phyloP scores from a whole-genome alignment of 1,140 invertebrate genomes.

The Dreissena polymorpha region DNA sequence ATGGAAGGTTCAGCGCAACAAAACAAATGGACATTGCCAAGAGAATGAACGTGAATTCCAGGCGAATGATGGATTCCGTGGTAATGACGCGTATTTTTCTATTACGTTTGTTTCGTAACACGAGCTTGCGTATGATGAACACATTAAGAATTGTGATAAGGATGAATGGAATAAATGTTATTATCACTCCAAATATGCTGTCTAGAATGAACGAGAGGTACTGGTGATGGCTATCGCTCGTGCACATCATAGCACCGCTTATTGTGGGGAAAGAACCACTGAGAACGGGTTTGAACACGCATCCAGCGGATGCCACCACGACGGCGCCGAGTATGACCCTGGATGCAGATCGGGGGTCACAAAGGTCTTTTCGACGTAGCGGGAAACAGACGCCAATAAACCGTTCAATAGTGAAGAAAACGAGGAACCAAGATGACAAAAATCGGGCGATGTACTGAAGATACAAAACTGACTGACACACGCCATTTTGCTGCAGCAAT shows the following conservation, averaged over 20 bases:
- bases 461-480: slow-evolving; percentile 68
- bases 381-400: slow-evolving; percentile 90
- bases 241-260: slow-evolving; percentile 54
- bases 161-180: slow-evolving; percentile 71
- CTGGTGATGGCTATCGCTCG: slow-evolving; percentile 56
- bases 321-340: slow-evolving; percentile 53
- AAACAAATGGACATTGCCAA: slow-evolving; percentile 68
- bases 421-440: slow-evolving; percentile 70
- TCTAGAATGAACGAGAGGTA: slow-evolving; percentile 70
- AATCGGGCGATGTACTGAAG: slow-evolving; percentile 69
- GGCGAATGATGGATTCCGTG: slow-evolving; percentile 62
- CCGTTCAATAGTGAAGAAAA: slow-evolving; percentile 66
- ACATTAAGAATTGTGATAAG: slow-evolving; percentile 69
- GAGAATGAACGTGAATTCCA: slow-evolving; percentile 69
- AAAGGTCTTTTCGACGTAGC: slow-evolving; percentile 52
- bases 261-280: slow-evolving; percentile 46
- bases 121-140: slow-evolving; percentile 68
- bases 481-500: slow-evolving; percentile 60
- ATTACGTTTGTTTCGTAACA: slow-evolving; percentile 51
- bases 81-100: slow-evolving; percentile 56
- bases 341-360: slow-evolving; percentile 42
- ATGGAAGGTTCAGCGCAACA: slow-evolving; percentile 66
- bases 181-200: slow-evolving; percentile 68
- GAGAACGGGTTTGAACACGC: slow-evolving; percentile 58
- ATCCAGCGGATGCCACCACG: slow-evolving; percentile 43